Conservation (phyloP, 2,888 invertebrate species). For the Nymphalis polychloros region DNA sequence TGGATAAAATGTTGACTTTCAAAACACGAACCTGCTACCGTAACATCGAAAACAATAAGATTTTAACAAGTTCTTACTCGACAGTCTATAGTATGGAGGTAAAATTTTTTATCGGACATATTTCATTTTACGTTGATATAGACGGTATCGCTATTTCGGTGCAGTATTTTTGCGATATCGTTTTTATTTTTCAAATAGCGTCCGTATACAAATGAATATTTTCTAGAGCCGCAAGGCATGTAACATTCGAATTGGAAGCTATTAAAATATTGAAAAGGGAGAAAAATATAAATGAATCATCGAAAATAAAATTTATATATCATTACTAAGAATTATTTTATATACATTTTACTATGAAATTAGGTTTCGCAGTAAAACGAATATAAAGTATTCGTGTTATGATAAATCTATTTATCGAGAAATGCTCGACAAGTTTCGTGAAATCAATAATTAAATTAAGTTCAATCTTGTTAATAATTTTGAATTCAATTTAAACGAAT, state of each 20-base stretch:
- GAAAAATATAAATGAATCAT: not conserved
- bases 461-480: no score
- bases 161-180: slow-evolving; percentile 6
- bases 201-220: slow-evolving; percentile 1
- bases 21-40: no score
- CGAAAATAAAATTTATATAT: no score
- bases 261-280: slow-evolving; percentile 4
- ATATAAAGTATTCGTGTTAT: no score
- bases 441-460: no score
- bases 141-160: not conserved
- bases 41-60: not conserved
- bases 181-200: slow-evolving; percentile 3
- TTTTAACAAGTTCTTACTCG: not conserved
- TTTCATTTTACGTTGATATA: slow-evolving; percentile 3
- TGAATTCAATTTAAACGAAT: no score
- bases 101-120: not conserved
- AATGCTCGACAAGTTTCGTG: no score
- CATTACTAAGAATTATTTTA: no score
- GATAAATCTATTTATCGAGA: no score
- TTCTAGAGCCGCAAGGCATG: slow-evolving; percentile 4
- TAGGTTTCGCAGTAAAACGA: no score
- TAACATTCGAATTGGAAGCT: slow-evolving; percentile 3
- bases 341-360: no score
- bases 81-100: not conserved
- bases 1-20: no score